Conservation (phyloP, 37 sponge, comb jelly and placozoan genomes). For the Amphimedon queenslandica region DNA sequence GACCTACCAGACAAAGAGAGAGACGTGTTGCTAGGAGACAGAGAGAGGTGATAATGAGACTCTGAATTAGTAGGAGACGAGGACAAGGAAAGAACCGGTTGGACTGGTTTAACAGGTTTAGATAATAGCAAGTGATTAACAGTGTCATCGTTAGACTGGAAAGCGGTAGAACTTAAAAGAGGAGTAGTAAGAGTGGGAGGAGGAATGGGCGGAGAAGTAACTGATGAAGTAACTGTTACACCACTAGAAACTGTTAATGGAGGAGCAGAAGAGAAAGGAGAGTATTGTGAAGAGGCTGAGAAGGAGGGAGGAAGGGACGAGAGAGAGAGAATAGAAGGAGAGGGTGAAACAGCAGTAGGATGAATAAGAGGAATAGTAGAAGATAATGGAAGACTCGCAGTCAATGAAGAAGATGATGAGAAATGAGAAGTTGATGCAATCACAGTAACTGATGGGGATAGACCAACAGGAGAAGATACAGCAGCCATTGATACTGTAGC, state of each 20-base stretch:
- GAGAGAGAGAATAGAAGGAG: background rate
- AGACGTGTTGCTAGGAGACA: no score
- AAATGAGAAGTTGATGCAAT: background rate
- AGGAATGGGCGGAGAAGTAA: background rate
- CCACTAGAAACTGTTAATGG: no score
- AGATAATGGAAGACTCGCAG: no score
- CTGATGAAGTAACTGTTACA: no score
- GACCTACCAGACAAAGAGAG: no score
- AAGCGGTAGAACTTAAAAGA: no score
- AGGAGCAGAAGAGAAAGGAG: no score
- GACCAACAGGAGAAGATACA: background rate
- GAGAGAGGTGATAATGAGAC: no score
- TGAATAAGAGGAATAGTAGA: background rate
- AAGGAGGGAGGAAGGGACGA: background rate
- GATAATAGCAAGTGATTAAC: no score
- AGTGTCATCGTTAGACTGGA: no score
- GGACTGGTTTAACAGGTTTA: background rate
- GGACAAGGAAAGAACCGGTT: background rate
- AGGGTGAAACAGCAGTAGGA: slow-evolving; percentile 3
- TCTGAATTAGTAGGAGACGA: no score
- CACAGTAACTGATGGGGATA: background rate
- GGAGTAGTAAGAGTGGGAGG: background rate
- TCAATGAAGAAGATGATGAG: background rate
- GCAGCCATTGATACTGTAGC: background rate
- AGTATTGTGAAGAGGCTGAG: background rate